Conservation (phyloP, 2,113 vertebrate genomes). For the Leucoraja erinaceus region DNA sequence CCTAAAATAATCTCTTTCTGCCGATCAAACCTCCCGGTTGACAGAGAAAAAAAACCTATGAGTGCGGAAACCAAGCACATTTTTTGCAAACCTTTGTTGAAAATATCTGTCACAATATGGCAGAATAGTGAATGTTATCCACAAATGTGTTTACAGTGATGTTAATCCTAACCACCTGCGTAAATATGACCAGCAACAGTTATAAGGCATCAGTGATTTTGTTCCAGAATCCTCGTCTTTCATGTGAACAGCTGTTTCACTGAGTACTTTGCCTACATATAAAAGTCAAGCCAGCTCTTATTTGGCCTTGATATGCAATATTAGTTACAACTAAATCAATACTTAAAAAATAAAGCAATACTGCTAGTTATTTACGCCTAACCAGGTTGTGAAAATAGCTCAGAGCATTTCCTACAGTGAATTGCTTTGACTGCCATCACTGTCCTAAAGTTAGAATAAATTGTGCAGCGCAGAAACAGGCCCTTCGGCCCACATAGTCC, state of each 20-base stretch:
- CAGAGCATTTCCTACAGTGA: not conserved
- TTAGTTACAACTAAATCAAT: constrained; percentile 10
- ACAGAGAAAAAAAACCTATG: not conserved
- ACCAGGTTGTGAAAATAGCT: not conserved
- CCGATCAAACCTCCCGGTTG: not conserved
- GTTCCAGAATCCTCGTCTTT: constrained; percentile 55
- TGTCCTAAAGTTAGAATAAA: not conserved
- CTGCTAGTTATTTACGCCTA: not conserved
- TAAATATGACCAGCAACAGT: constrained; percentile 87
- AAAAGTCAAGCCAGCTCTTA: not conserved
- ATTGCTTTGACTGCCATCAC: not conserved
- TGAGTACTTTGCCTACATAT: not conserved
- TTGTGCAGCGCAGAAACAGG: too few relatives aligned
- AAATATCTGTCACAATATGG: constrained; percentile 72
- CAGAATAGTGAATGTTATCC: constrained; percentile 69
- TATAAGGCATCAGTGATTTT: constrained; percentile 69
- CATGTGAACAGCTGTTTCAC: constrained; percentile 51
- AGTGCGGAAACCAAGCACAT: constrained; percentile 53
- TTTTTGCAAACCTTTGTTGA: constrained; percentile 63
- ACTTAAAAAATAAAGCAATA: not conserved
- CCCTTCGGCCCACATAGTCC: too few relatives aligned
- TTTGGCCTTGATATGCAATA: not conserved
- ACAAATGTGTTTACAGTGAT: constrained; percentile 81
- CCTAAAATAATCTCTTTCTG: not conserved
- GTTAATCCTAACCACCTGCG: constrained; percentile 99